Evolutionary conservation across 2,888 invertebrate species (phyloP), one percentile per base, ranked within the genome.

Genomic region (Mythimna loreyi): DNA sequence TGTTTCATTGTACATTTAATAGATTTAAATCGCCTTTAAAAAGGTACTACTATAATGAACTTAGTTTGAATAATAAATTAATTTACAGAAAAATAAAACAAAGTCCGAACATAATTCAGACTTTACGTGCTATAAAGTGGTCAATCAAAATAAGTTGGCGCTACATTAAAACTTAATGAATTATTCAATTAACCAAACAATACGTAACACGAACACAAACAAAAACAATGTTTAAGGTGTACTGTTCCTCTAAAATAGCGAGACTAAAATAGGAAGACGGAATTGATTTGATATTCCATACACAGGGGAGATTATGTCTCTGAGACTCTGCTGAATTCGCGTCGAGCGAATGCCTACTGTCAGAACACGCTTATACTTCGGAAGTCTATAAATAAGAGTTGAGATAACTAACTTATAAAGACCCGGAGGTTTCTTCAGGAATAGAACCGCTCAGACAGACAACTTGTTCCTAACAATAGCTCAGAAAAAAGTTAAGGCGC

Each of bases 341-440:
- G 52, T 62, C 67, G 45, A 68, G 67, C 73, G 65, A 76, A 73
- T 70, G 64, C 57, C 67, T 66, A 59, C 64, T 59, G 53, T 45
- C 55, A 55, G 50, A 67, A 53, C 60, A 64, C 47, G 23, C 62
- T 67, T 69, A 28, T 55, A 68, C 59, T 61, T 75, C 47, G 49
- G 49, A 57, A 65, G 58, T 47, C 53, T 72, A 71, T 81, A 78
- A 68, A 75, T 72, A 74, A 78, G 50, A 45, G 62, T 78, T 67
- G 28, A 75, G 60, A 72, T 67, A 62, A 69, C 58, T 58, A 68
- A 69, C 65, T 68, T 65, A 67, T 70, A 71, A 74, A 67, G 56
- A 74, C 30, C 52, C 49, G 40, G 57, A 62, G 52, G 60, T 45
- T 52, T 25, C 43, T 57, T 50, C 21, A 59, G 47, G 62, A 64